Base-by-base conservation (phyloP, 2,797 vertebrate genomes). In the Galagoides demidoff region DNA sequence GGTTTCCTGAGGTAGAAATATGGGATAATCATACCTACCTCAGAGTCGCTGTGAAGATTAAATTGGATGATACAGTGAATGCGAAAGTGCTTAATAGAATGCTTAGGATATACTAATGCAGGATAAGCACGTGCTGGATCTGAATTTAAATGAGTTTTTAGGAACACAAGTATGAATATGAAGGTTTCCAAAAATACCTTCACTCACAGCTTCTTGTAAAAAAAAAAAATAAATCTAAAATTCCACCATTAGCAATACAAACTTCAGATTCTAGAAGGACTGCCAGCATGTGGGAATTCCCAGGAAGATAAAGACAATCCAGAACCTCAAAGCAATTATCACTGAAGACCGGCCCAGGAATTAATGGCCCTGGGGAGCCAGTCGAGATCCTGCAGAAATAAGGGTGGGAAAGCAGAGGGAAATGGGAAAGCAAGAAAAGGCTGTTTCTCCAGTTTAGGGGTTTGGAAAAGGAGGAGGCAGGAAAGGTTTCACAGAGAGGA, bases 71-170 rank as follows among this genome's bases (percentile, higher is more conserved):
- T 43, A 81, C 64, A 91, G 45, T 70, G 61, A 94, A 97, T 77
- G 29, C 76, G 64, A 43, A 91, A 81, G 71, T n/a, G 43, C 66
- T 92, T 96, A 91, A 93, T 95, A 79, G 89, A 94, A 95, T 71
- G 63, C 76, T 95, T 89, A 91, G 88, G 84, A 76, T 95, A 93
- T 70, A 94, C 92, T 73, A 94, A 81, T 74, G 89, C 39, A 25
- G 79, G 92, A 79, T 95, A 94, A 95, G 83, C 71, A 57, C 23
- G 57, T 61, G 17, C 57, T 96, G 55, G 55, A 34, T 95, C 66
- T 73, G 95, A 97, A 95, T 96, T 91, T 96, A 83, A 96, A 95
- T 71, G 73, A 90, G 79, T 83, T 89, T 95, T 94, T 86, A 96
- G 64, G 70, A 96, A 77, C 49, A 92, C 70, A 83, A 73, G 61